phyloP scores from a whole-genome alignment of 2,797 vertebrate genomes.

The Phrynocephalus forsythii region DNA sequence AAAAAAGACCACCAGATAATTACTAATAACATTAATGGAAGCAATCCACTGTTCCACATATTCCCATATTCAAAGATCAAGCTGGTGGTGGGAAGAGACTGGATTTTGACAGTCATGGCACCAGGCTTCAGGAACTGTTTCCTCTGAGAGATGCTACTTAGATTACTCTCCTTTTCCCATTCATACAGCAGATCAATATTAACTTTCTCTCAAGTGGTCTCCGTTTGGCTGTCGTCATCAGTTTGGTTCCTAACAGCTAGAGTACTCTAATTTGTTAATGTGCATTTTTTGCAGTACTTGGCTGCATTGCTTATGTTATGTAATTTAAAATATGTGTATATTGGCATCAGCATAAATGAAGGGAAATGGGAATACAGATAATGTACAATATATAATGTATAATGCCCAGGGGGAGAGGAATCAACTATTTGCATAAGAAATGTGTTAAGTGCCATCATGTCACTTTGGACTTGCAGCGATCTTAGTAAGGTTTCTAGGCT shows the following conservation, averaged over 20 bases:
- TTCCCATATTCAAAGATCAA: not conserved
- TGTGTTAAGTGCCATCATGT: no score
- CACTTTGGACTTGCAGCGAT: no score
- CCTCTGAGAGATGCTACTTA: no score
- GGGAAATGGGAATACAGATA: not conserved
- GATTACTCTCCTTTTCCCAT: not conserved
- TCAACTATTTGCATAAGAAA: not conserved
- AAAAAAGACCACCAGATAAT: conserved; percentile 27
- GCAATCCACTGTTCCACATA: not conserved
- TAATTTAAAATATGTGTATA: no score
- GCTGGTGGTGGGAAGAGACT: not conserved
- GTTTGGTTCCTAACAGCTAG: no score
- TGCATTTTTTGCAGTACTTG: not conserved
- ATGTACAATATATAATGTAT: not conserved
- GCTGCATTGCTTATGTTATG: not conserved
- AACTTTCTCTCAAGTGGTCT: not conserved
- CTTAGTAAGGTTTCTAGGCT: no score
- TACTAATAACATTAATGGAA: conserved; percentile 11
- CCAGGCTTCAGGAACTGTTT: not conserved
- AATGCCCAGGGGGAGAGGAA: not conserved
- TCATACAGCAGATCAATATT: not conserved
- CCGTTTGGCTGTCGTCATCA: no score
- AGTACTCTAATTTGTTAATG: no score
- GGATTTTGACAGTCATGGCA: no score
- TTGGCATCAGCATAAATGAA: not conserved